A percentile compares a stretch with the other conserved stretches of the same genome.
These are phyloP conservation scores for Halichondria panicea DNA, from an alignment of 37 sponge, comb jelly and placozoan species.

Conservation along the genomic window DNA sequence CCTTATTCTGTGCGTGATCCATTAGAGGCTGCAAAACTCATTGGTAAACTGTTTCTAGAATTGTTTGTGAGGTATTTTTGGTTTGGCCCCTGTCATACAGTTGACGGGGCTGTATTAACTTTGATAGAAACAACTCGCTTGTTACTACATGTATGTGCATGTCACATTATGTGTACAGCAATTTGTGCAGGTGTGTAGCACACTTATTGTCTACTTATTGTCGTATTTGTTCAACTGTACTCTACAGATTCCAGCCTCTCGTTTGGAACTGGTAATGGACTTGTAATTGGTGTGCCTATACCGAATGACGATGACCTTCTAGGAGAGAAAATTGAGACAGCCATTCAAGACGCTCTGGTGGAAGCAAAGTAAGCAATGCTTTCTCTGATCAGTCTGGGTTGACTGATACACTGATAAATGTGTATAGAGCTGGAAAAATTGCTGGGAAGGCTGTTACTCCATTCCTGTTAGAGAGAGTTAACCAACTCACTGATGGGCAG, in stretches of 20 bases:
- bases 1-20: slow-evolving; percentile 32
- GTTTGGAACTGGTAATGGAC: slow-evolving; percentile 63
- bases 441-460: slow-evolving; percentile 86
- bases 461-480: slow-evolving; percentile 79
- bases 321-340: slow-evolving; percentile 72
- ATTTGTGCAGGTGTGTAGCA: too few species aligned
- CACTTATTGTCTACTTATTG: too few species aligned
- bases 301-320: slow-evolving; percentile 44
- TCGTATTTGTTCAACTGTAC: too few species aligned
- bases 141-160: too few species aligned
- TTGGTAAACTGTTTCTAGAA: slow-evolving; percentile 17
- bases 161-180: too few species aligned
- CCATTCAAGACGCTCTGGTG: slow-evolving; percentile 62
- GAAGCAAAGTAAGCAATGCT: slow-evolving; percentile 61
- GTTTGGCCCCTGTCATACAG: not conserved
- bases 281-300: slow-evolving; percentile 90
- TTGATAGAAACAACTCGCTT: too few species aligned
- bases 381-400: not conserved
- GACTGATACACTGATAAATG: not conserved
- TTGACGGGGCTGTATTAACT: too few species aligned
- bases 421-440: not conserved
- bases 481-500: slow-evolving; percentile 73
- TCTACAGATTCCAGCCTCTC: slow-evolving; percentile 44
- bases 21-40: slow-evolving; percentile 53
- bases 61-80: too few species aligned